Conservation (phyloP, 2,113 vertebrate genomes). For the Antennarius striatus region DNA sequence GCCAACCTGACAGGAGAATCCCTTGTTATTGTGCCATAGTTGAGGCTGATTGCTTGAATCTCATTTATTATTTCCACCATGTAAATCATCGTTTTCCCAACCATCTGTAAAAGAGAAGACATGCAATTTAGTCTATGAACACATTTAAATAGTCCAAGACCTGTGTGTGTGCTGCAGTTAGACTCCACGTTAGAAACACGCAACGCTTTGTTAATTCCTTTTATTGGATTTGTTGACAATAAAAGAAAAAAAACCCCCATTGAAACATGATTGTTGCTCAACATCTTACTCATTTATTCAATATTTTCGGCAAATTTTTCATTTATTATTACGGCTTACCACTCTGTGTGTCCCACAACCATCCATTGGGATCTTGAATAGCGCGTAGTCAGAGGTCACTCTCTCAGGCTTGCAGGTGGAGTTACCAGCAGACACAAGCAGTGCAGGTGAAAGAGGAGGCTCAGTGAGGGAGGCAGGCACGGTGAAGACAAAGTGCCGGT, state of each 20-base stretch:
- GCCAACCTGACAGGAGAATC: slow-evolving; percentile 78
- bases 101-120: slow-evolving; percentile 56
- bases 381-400: slow-evolving; percentile 68
- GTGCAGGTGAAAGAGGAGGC: slow-evolving; percentile 72
- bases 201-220: too few species aligned
- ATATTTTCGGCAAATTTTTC: neutral
- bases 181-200: too few species aligned
- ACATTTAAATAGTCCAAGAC: too few species aligned
- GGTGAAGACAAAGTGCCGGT: slow-evolving; percentile 81
- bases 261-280: neutral
- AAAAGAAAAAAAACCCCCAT: neutral
- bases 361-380: slow-evolving; percentile 81
- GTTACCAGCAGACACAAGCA: slow-evolving; percentile 67
- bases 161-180: too few species aligned
- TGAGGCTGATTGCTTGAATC: slow-evolving; percentile 71
- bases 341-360: slow-evolving; percentile 76
- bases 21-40: slow-evolving; percentile 81
- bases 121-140: neutral
- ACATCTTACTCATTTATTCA: neutral
- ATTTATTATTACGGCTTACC: slow-evolving; percentile 52
- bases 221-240: neutral
- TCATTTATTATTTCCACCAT: slow-evolving; percentile 77
- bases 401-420: slow-evolving; percentile 70
- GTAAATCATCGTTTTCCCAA: slow-evolving; percentile 75
- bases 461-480: slow-evolving; percentile 74